phyloP scores from a whole-genome alignment of 2,797 vertebrate species.

The Enteromius argenteus region DNA sequence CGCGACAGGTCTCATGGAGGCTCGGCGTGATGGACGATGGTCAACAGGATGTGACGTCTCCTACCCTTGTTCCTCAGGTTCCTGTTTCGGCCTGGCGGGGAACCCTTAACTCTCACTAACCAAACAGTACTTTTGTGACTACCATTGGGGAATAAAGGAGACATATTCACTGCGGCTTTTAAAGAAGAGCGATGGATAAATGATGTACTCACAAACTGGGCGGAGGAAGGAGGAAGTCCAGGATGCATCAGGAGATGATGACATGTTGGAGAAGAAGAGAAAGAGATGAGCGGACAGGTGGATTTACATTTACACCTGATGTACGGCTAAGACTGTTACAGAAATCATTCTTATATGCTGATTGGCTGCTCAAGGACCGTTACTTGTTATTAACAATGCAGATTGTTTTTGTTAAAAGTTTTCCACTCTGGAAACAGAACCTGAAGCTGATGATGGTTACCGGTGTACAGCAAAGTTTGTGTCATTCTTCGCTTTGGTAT shows the following conservation, averaged over 20 bases:
- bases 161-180: conserved; percentile 56
- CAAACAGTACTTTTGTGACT: conserved; percentile 55
- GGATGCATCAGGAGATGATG: background rate
- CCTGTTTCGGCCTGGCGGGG: conserved; percentile 67
- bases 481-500: background rate
- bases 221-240: conserved; percentile 53
- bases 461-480: background rate
- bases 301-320: conserved; percentile 41
- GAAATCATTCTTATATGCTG: background rate
- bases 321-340: background rate
- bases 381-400: background rate
- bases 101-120: conserved; percentile 50
- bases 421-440: too few species aligned
- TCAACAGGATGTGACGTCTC: conserved; percentile 78
- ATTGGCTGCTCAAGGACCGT: background rate
- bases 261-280: conserved; percentile 45
- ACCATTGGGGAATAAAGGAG: conserved; percentile 37
- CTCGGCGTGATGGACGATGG: conserved; percentile 77
- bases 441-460: background rate
- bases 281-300: conserved; percentile 51
- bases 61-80: conserved; percentile 69
- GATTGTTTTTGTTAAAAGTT: too few species aligned
- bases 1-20: conserved; percentile 65
- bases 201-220: conserved; percentile 85
- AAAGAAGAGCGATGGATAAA: conserved; percentile 69